phyloP scores from a whole-genome alignment of 2,888 invertebrate species.

The Phymatocera aterrima region DNA sequence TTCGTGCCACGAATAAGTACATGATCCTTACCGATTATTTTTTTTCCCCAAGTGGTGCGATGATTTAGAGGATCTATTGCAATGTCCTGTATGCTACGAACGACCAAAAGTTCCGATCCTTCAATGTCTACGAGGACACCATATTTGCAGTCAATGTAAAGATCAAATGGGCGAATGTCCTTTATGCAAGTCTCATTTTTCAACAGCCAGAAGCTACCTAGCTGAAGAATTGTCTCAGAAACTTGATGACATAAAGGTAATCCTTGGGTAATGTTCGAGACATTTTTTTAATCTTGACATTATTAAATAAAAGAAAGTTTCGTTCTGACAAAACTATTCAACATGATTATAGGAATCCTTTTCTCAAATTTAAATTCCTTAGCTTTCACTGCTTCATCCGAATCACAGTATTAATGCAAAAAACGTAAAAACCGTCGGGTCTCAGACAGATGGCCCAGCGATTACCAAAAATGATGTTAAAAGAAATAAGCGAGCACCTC shows the following conservation, averaged over 20 bases:
- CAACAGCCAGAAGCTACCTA: constrained; percentile 77
- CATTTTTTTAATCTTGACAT: neutral
- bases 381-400: constrained; percentile 50
- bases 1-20: neutral
- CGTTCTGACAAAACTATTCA: neutral
- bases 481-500: constrained; percentile 49
- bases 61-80: constrained; percentile 76
- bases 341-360: neutral
- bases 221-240: constrained; percentile 77
- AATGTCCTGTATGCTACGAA: constrained; percentile 79
- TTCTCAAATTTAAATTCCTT: neutral
- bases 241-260: constrained; percentile 70
- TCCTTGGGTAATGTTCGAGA: neutral
- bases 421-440: constrained; percentile 33
- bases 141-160: constrained; percentile 77
- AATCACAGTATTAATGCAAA: constrained; percentile 46
- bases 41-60: constrained; percentile 54
- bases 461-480: neutral
- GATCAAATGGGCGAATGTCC: constrained; percentile 76
- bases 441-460: constrained; percentile 40
- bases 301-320: neutral
- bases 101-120: constrained; percentile 75
- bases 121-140: constrained; percentile 78
- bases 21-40: neutral
- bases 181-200: constrained; percentile 76